These are phyloP conservation scores for Cantharis flavilabris DNA, from an alignment of 2,888 invertebrate genomes.

Conservation along the genomic window DNA sequence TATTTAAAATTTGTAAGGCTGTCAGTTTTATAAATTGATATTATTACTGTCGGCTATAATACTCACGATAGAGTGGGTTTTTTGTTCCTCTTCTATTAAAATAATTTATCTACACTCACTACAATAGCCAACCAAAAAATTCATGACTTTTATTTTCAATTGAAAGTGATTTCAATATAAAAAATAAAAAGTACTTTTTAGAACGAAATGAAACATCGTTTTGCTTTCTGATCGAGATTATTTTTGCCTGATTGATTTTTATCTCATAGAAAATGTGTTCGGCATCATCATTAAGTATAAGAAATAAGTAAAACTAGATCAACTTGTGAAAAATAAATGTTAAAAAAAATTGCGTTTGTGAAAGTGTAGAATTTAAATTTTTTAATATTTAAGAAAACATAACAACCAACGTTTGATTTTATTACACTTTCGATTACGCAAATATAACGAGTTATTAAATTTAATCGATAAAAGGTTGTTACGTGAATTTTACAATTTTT, in stretches of 20 bases:
- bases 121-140: background rate
- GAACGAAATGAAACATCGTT: background rate
- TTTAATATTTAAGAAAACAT: background rate
- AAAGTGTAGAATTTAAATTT: background rate
- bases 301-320: background rate
- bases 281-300: background rate
- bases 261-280: background rate
- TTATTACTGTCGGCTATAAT: background rate
- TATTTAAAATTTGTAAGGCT: background rate
- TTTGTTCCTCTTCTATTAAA: background rate
- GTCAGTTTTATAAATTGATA: background rate
- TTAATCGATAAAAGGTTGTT: background rate
- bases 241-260: slow-evolving; percentile 3
- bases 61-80: background rate
- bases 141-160: background rate
- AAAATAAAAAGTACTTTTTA: background rate
- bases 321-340: background rate
- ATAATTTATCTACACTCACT: background rate
- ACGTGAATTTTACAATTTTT: background rate
- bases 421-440: background rate
- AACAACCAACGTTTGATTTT: background rate
- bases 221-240: slow-evolving; percentile 1
- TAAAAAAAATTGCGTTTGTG: background rate
- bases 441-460: background rate
- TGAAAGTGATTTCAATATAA: background rate